Conservation (phyloP, 2,888 invertebrate genomes). For the Catocala sponsa region DNA sequence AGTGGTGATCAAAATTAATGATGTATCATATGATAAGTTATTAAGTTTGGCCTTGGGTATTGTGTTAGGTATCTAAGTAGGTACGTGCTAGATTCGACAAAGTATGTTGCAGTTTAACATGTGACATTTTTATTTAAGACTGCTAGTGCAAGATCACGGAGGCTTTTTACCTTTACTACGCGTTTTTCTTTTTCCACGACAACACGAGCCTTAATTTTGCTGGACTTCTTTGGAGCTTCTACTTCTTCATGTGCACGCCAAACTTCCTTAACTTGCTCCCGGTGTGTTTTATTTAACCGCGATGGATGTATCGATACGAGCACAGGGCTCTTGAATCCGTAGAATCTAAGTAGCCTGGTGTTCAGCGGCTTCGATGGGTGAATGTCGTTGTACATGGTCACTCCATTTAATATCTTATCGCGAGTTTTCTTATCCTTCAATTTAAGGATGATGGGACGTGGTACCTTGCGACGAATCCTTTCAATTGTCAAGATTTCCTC, state of each 20-base stretch:
- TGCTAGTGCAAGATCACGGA: background rate
- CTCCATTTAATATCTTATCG: background rate
- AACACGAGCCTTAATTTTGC: too few relatives aligned
- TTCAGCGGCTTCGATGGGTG: background rate
- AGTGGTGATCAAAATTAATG: too few relatives aligned
- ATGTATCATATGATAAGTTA: too few relatives aligned
- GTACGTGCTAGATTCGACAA: too few relatives aligned
- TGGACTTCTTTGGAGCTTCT: too few relatives aligned
- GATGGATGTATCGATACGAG: conserved; percentile 2
- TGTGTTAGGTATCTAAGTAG: too few relatives aligned
- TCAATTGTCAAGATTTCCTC: background rate
- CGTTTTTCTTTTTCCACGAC: background rate
- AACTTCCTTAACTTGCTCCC: background rate
- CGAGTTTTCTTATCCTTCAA: background rate
- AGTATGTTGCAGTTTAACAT: background rate
- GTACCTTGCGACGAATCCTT: background rate
- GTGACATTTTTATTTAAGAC: background rate
- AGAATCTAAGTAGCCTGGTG: background rate
- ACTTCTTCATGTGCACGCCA: background rate
- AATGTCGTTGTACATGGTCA: background rate
- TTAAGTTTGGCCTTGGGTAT: too few relatives aligned
- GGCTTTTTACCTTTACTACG: background rate
- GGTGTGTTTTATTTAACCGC: background rate
- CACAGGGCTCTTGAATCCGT: background rate
- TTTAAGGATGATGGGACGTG: background rate